phyloP scores from a whole-genome alignment of 2,113 vertebrate genomes.

The Semnornis frantzii region DNA sequence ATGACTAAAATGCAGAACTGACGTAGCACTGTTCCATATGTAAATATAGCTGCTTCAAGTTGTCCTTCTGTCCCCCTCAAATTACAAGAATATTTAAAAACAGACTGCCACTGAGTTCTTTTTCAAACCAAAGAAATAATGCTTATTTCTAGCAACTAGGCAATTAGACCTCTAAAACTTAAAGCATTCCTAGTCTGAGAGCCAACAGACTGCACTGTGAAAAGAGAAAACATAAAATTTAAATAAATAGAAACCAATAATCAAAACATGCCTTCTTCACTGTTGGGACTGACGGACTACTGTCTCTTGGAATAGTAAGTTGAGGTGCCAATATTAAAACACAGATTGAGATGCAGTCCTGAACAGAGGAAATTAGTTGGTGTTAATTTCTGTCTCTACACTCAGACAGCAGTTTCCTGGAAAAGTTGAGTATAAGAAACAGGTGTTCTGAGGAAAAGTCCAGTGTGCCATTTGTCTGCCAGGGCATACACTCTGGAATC shows the following conservation, averaged over 20 bases:
- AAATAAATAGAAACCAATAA: background rate
- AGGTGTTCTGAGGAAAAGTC: background rate
- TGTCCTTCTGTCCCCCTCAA: background rate
- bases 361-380: background rate
- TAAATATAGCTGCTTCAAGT: background rate
- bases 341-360: background rate
- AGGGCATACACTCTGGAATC: background rate
- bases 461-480: accelerated
- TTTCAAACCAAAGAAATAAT: background rate
- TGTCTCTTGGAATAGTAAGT: background rate
- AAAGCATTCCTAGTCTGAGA: background rate
- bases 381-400: background rate
- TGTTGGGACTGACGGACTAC: background rate
- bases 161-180: background rate
- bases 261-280: background rate
- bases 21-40: background rate
- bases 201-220: background rate
- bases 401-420: background rate
- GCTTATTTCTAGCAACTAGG: background rate
- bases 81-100: background rate
- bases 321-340: background rate
- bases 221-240: background rate
- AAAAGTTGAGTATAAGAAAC: background rate
- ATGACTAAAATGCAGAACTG: background rate
- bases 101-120: background rate